Evolutionary conservation across 2,888 invertebrate genomes (phyloP).

Genomic region (Ophraella communa): DNA sequence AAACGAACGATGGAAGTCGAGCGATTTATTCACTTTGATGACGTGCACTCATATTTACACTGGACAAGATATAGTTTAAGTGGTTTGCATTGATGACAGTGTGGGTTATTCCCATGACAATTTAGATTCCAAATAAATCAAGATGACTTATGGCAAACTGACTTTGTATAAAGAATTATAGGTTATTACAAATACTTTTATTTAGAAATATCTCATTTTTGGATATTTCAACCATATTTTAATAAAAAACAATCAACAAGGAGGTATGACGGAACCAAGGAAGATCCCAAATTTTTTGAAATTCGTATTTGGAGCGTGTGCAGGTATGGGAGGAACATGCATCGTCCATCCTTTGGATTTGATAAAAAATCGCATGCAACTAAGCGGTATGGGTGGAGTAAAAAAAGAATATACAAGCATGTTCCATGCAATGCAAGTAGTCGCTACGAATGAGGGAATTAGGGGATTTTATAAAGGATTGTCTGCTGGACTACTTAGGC

Average conservation of each 20-base stretch:
- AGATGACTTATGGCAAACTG: not conserved
- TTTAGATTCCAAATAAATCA: not conserved
- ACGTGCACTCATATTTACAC: no score
- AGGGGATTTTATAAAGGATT: not conserved
- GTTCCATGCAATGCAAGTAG: not conserved
- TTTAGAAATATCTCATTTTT: not conserved
- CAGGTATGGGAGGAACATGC: not conserved
- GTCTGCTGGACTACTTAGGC: not conserved
- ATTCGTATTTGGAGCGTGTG: not conserved
- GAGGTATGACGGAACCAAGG: not conserved
- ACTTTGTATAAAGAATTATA: not conserved
- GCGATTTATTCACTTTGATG: no score
- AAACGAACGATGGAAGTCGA: no score
- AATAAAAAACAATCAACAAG: not conserved
- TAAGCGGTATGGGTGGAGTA: not conserved
- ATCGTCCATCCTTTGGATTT: slow-evolving; percentile 17
- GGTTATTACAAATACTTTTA: not conserved
- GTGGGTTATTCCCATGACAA: no score
- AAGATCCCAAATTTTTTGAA: not conserved
- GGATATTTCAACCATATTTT: not conserved
- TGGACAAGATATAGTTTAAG: no score
- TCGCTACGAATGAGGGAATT: not conserved
- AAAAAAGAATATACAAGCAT: not conserved
- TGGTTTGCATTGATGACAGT: no score
- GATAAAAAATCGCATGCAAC: slow-evolving; percentile 17